Evolutionary conservation across 2,888 invertebrate species (phyloP).

Genomic region (Steromphala cineraria): DNA sequence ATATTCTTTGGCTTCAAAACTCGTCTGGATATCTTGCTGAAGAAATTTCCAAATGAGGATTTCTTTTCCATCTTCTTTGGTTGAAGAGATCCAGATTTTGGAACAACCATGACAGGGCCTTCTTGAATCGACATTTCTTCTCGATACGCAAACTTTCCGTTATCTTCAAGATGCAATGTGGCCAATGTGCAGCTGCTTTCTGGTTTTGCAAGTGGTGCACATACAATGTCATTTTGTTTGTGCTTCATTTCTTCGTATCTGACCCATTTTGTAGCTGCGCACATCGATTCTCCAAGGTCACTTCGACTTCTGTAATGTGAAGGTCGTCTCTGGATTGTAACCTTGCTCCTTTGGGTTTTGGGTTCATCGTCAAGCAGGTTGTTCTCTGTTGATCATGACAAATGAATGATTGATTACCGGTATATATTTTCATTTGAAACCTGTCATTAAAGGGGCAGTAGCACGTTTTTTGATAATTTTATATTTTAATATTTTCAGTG

Average conservation of each 20-base stretch:
- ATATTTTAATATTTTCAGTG: too few species aligned
- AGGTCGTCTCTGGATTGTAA: background rate
- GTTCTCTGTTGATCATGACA: background rate
- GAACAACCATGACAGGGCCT: conserved; percentile 52
- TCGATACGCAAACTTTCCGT: conserved; percentile 45
- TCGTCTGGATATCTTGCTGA: conserved; percentile 59
- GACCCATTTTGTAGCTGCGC: conserved; percentile 57
- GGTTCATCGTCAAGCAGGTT: background rate
- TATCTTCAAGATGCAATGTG: conserved; percentile 61
- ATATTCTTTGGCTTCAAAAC: conserved; percentile 58
- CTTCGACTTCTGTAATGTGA: conserved; percentile 57
- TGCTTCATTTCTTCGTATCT: conserved; percentile 56
- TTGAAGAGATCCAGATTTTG: conserved; percentile 23
- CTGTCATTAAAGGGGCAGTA: too few species aligned
- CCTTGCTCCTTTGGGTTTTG: background rate
- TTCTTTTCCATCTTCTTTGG: conserved; percentile 50
- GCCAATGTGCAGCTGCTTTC: conserved; percentile 61
- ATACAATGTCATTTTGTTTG: conserved; percentile 22
- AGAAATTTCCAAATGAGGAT: conserved; percentile 57
- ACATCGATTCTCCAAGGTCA: conserved; percentile 59
- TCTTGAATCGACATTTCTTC: conserved; percentile 48
- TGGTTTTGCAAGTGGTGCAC: conserved; percentile 59
- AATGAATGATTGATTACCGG: too few species aligned
- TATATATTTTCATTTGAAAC: too few species aligned
- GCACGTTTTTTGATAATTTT: too few species aligned